Conservation (phyloP, 1,140 invertebrate species). For the Pectinophora gossypiella region DNA sequence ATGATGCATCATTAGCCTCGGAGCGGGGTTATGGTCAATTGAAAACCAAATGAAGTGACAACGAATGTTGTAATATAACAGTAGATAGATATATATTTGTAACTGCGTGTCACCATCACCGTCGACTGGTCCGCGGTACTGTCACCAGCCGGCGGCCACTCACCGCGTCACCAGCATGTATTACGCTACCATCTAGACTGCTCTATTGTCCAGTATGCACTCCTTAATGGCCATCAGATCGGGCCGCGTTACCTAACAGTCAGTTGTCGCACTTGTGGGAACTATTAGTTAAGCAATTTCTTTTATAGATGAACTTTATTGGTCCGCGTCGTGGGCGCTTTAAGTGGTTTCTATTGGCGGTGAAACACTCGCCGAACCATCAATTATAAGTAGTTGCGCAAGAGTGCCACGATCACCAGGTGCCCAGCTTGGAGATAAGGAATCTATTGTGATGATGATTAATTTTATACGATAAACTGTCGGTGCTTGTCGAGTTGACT, state of each 20-base stretch:
- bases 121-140: too few species aligned
- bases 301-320: slow-evolving; percentile 20
- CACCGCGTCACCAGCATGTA: too few species aligned
- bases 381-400: slow-evolving; percentile 12
- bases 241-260: slow-evolving; percentile 58
- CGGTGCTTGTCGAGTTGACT: too few species aligned
- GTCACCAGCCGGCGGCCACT: too few species aligned
- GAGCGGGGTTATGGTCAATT: too few species aligned
- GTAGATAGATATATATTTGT: too few species aligned
- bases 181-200: too few species aligned
- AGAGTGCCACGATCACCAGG: background rate
- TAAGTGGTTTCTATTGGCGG: slow-evolving; percentile 14
- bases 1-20: too few species aligned
- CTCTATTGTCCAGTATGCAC: slow-evolving; percentile 63
- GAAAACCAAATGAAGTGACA: too few species aligned
- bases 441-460: background rate
- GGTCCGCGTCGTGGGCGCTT: slow-evolving; percentile 14
- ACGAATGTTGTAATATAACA: too few species aligned
- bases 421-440: background rate
- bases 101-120: too few species aligned
- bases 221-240: slow-evolving; percentile 63
- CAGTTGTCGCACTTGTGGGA: slow-evolving; percentile 53
- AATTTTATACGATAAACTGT: background rate
- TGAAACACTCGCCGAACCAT: slow-evolving; percentile 15
- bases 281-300: slow-evolving; percentile 40